Evolutionary conservation across 2,888 invertebrate species (phyloP).

Genomic region (Periphyllus acericola): DNA sequence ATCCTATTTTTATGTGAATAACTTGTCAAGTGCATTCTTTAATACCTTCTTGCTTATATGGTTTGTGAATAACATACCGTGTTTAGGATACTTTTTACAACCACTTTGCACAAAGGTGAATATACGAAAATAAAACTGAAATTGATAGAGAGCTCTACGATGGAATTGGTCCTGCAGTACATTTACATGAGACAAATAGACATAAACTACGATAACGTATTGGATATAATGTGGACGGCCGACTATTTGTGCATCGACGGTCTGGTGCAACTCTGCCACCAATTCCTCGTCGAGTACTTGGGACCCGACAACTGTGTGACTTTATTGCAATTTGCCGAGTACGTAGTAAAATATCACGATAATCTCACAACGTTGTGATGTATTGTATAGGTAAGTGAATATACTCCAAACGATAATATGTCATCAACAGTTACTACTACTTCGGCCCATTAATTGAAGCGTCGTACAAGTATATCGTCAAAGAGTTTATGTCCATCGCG

Average conservation of each 20-base stretch:
- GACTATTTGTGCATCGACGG: slow-evolving; percentile 89
- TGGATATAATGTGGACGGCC: slow-evolving; percentile 82
- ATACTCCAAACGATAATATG: background rate
- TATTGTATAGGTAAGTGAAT: background rate
- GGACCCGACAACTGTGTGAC: slow-evolving; percentile 84
- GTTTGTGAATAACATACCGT: no score
- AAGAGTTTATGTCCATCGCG: slow-evolving; percentile 37
- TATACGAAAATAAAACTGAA: slow-evolving; percentile 77
- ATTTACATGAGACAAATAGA: slow-evolving; percentile 84
- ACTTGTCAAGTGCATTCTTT: no score
- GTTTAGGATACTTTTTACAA: slow-evolving; percentile 80
- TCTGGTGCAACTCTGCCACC: slow-evolving; percentile 82
- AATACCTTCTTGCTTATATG: no score
- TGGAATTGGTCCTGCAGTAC: slow-evolving; percentile 83
- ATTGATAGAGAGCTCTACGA: slow-evolving; percentile 80
- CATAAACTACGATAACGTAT: slow-evolving; percentile 82
- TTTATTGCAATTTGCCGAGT: slow-evolving; percentile 84
- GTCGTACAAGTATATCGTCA: slow-evolving; percentile 32
- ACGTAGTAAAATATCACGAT: slow-evolving; percentile 52
- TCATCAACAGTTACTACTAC: slow-evolving; percentile 31
- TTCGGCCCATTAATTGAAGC: background rate
- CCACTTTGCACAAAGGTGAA: slow-evolving; percentile 75
- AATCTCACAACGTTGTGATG: background rate
- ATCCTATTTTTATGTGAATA: no score
- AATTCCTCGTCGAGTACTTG: slow-evolving; percentile 77